Percentiles rank a stretch among this genome's conserved stretches.
These are phyloP conservation scores for Xenentodon cancila DNA, from an alignment of 2,797 vertebrate genomes.

Conservation along the genomic window DNA sequence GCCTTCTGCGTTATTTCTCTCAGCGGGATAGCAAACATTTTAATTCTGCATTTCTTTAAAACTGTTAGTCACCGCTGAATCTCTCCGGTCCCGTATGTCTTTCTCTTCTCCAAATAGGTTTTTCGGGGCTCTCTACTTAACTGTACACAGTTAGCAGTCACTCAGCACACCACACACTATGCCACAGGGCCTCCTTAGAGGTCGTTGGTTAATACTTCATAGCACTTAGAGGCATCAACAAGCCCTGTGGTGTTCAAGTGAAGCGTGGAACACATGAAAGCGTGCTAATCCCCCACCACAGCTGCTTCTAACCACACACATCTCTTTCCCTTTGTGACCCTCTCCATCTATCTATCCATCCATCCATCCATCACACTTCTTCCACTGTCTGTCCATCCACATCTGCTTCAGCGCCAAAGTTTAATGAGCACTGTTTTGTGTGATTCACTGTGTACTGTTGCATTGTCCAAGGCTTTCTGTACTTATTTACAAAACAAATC, in stretches of 20 bases:
- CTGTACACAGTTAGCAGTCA: conserved; percentile 63
- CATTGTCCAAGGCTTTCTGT: too few species aligned
- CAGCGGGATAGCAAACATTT: conserved; percentile 31
- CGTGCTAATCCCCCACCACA: conserved; percentile 65
- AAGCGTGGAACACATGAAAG: conserved; percentile 68
- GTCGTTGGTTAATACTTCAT: conserved; percentile 82
- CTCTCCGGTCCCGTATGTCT: conserved; percentile 10
- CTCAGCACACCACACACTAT: conserved; percentile 24
- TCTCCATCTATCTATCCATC: conserved; percentile 9
- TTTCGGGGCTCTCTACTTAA: conserved; percentile 61
- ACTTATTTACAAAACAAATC: too few species aligned
- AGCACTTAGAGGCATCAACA: conserved; percentile 80
- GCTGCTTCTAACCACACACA: conserved; percentile 8
- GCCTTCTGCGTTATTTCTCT: conserved; percentile 7
- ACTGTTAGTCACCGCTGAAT: conserved; percentile 36
- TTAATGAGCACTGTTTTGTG: conserved; percentile 27
- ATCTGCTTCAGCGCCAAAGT: conserved; percentile 27
- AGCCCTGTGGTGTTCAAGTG: conserved; percentile 65
- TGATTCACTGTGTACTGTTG: too few species aligned
- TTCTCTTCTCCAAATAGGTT: conserved; percentile 47
- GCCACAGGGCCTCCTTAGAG: conserved; percentile 63
- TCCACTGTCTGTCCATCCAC: conserved; percentile 17
- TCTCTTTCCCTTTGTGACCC: conserved; percentile 54
- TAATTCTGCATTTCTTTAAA: conserved; percentile 40
- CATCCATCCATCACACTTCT: conserved; percentile 29